A percentile compares a stretch with the other conserved stretches of the same genome.
Conservation (phyloP, 2,797 vertebrate species). For the Crossoptilon crossoptilon region DNA sequence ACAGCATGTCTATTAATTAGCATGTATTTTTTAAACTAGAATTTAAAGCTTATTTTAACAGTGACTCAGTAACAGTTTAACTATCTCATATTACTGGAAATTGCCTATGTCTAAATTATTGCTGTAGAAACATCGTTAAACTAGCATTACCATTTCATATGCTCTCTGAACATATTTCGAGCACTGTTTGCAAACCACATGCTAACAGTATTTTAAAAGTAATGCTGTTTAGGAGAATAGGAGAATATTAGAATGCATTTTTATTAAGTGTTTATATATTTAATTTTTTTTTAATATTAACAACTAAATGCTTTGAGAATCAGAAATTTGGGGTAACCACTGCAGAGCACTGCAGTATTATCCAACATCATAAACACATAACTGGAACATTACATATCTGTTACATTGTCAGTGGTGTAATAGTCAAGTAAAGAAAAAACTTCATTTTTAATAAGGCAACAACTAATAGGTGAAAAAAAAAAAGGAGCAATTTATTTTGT, state of each 20-base stretch:
- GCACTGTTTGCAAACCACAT: not conserved
- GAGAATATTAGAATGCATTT: not conserved
- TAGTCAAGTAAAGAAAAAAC: not conserved
- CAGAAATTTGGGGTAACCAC: not conserved
- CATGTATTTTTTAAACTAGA: not conserved
- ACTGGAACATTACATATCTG: not conserved
- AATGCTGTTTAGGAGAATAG: not conserved
- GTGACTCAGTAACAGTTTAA: not conserved
- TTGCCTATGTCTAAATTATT: not conserved
- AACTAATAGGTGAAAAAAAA: not conserved
- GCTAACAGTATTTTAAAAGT: not conserved
- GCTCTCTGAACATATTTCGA: not conserved
- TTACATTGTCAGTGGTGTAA: not conserved
- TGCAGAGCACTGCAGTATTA: not conserved
- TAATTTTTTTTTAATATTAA: not conserved
- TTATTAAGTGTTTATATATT: not conserved
- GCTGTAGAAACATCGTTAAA: not conserved
- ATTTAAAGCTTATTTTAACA: not conserved
- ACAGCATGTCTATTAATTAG: not conserved
- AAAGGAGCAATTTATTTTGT: not conserved
- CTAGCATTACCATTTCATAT: not conserved
- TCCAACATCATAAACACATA: not conserved
- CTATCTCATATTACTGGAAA: not conserved
- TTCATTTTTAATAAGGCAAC: not conserved
- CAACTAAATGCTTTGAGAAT: not conserved